Conservation (phyloP, 1,140 invertebrate species). For the Drosophila trapezifrons region DNA sequence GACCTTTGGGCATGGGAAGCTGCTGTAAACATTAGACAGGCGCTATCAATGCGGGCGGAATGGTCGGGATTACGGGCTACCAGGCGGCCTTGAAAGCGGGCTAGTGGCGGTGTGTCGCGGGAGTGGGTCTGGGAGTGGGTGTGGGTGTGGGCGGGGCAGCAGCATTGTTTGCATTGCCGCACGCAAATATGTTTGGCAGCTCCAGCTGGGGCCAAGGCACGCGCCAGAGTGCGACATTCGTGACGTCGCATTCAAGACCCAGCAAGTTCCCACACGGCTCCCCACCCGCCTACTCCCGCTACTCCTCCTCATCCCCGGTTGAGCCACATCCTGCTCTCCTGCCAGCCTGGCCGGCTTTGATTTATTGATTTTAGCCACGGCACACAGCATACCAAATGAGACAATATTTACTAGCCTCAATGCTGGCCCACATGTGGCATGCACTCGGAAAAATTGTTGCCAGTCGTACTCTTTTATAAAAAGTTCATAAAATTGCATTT, state of each 20-base stretch:
- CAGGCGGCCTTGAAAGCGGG: constrained; percentile 56
- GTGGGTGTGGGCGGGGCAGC: constrained; percentile 6
- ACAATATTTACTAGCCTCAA: constrained; percentile 66
- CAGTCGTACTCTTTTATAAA: not conserved
- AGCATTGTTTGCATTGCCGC: constrained; percentile 72
- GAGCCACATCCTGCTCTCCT: constrained; percentile 9
- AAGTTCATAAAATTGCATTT: not conserved
- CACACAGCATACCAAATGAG: constrained; percentile 78
- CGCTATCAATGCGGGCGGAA: constrained; percentile 53
- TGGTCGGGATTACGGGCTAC: constrained; percentile 23
- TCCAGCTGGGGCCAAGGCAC: constrained; percentile 63
- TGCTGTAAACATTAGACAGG: constrained; percentile 41
- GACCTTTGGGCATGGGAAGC: constrained; percentile 31
- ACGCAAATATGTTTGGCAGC: constrained; percentile 72
- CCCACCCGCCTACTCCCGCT: not conserved
- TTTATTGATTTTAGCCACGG: constrained; percentile 76
- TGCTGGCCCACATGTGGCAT: constrained; percentile 59
- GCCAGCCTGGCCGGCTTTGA: constrained; percentile 60
- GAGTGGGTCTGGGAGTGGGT: not conserved
- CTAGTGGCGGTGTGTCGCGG: not conserved
- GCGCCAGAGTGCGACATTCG: constrained; percentile 69
- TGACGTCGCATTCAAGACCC: constrained; percentile 64
- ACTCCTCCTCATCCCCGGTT: not conserved
- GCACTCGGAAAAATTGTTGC: constrained; percentile 12
- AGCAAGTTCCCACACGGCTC: not conserved